Percentiles rank a stretch among this genome's conserved stretches.
These are phyloP conservation scores for Steinernema carpocapsae DNA, from an alignment of 2,888 invertebrate genomes.

Conservation along the genomic window DNA sequence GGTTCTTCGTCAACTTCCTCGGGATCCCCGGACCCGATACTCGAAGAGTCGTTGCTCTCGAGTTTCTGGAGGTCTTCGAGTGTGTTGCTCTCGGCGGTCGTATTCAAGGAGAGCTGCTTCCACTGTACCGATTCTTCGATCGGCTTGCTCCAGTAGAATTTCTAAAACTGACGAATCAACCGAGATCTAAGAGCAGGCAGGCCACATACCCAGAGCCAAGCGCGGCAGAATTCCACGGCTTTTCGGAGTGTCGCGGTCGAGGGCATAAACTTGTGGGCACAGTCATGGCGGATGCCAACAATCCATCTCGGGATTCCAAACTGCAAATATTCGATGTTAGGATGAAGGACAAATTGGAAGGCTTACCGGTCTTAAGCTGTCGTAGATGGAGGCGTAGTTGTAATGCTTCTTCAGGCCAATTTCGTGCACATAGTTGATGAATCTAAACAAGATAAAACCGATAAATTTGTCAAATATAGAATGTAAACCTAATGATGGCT, in stretches of 20 bases:
- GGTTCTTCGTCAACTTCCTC: background rate
- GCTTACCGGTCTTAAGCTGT: background rate
- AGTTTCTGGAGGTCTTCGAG: no score
- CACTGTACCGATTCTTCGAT: conserved; percentile 14
- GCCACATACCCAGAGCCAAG: conserved; percentile 6
- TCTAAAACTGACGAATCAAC: background rate
- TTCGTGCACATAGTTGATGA: conserved; percentile 10
- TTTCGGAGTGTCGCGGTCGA: background rate
- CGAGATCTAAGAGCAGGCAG: background rate
- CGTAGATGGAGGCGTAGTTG: background rate
- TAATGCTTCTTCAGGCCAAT: background rate
- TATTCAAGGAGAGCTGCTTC: background rate
- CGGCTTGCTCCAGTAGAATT: conserved; percentile 2
- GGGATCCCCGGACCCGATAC: no score
- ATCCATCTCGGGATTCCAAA: conserved; percentile 8
- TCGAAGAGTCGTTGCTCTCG: no score
- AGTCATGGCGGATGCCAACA: background rate
- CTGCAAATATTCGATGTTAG: background rate
- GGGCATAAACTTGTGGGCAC: conserved; percentile 11
- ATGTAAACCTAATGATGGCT: conserved; percentile 5
- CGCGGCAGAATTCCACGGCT: background rate
- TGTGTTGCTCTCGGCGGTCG: background rate
- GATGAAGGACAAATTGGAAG: background rate
- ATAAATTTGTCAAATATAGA: background rate
- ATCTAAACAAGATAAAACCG: background rate